phyloP scores from a whole-genome alignment of 1,140 invertebrate genomes.

The Eulimnadia texana region DNA sequence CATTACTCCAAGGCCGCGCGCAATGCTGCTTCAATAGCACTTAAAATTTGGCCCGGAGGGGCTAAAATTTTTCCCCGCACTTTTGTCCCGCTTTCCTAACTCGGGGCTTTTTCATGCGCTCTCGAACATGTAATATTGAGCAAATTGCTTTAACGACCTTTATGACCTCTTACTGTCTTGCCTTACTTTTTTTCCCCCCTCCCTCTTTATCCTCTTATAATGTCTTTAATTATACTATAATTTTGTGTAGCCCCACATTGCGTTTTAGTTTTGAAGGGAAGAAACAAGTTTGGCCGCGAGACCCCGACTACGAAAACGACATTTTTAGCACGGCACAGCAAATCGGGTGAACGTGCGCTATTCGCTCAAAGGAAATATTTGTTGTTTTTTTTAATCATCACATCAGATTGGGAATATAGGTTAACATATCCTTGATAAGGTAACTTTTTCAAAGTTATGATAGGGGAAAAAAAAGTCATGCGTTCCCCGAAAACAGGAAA shows the following conservation, averaged over 20 bases:
- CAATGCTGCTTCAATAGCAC: background rate
- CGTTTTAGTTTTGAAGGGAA: no score
- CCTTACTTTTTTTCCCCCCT: background rate
- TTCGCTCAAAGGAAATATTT: no score
- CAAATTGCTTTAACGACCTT: background rate
- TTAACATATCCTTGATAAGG: background rate
- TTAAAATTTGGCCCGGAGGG: background rate
- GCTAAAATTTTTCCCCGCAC: background rate
- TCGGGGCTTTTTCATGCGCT: background rate
- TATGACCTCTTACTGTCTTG: background rate
- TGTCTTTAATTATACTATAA: no score
- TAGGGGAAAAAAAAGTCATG: background rate
- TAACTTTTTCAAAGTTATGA: no score
- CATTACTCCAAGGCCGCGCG: constrained; percentile 4
- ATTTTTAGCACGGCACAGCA: no score
- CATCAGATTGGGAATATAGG: no score
- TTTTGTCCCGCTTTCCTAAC: background rate
- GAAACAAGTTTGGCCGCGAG: no score
- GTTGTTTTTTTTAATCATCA: no score
- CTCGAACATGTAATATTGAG: background rate
- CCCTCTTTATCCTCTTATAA: no score
- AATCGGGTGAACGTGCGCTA: no score
- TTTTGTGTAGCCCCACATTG: no score
- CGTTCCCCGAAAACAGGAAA: background rate
- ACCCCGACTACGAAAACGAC: no score